Evolutionary conservation across 1,140 invertebrate species (phyloP), one percentile per base, ranked within the genome.

Genomic region (Samia ricini): DNA sequence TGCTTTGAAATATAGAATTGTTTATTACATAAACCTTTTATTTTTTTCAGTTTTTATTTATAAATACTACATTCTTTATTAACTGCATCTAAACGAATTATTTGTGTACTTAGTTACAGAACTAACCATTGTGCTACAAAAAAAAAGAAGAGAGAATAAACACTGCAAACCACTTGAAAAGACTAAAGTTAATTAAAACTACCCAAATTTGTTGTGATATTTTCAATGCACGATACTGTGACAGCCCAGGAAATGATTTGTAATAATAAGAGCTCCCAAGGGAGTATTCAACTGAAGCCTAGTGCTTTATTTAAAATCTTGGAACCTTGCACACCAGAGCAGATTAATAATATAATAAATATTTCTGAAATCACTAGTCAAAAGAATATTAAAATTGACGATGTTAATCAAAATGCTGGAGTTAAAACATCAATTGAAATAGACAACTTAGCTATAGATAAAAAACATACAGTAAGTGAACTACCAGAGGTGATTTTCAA

Each of bases 401-500:
- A 60, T 12, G 26, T 36, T 33, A 51, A 26, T 24, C 23, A 63
- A 56, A 54, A 18, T 33, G 60, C 29, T 19, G 62, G 66, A 64
- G 18, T 52, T 50, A 48, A 69, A 42, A 61, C 57, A 18, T 7
- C 15, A 15, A 10, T 42, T 42, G 4, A 3, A 26, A 26, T 26
- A 26, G 33, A 12, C 15, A 42, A 42, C n/a, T 15, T 12, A 15
- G 0, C 12, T 42, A 15, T 12, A 4, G n/a, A 42, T 42, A 42
- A 42, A 42, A 42, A 1, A 15, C 33, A 7, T 15, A 42, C 15
- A 42, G 33, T 15, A 15, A 42, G n/a, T 42, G 51, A 60, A 48
- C 62, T 67, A 50, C 63, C 56, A 22, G 21, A 63, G 61, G 18
- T 67, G 12, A 63, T 71, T 59, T 76, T 69, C 26, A 61, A 63